Conservation (phyloP, 1,140 invertebrate species). For the Bemisia tabaci region DNA sequence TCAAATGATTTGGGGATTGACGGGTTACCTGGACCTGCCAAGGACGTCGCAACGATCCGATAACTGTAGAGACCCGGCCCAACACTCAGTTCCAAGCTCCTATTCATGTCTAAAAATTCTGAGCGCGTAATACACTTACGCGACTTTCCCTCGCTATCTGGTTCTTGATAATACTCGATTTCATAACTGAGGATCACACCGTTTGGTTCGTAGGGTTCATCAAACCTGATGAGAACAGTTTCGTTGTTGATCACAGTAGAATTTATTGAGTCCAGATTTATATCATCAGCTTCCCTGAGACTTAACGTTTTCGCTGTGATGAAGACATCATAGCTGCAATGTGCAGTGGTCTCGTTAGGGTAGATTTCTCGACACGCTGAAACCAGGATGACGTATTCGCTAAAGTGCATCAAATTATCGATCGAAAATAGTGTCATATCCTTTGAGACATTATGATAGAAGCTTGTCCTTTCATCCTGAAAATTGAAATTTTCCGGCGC, state of each 20-base stretch:
- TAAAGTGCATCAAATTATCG: conserved; percentile 50
- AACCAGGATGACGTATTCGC: conserved; percentile 50
- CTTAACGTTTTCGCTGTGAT: conserved; percentile 17
- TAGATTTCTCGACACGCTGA: conserved; percentile 50
- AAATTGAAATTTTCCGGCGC: background rate
- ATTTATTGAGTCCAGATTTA: background rate
- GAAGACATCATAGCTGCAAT: conserved; percentile 19
- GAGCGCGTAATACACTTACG: conserved; percentile 11
- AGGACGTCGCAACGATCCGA: conserved; percentile 17
- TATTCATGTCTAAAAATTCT: conserved; percentile 4
- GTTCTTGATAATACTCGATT: conserved; percentile 36
- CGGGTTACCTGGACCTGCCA: conserved; percentile 18
- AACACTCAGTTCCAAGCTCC: conserved; percentile 7
- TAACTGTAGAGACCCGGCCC: conserved; percentile 15
- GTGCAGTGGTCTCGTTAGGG: conserved; percentile 16
- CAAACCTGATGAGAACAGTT: conserved; percentile 19
- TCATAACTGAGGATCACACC: conserved; percentile 69
- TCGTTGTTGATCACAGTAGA: conserved; percentile 12
- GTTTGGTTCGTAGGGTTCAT: conserved; percentile 57
- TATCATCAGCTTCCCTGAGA: conserved; percentile 14
- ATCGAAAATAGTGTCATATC: conserved; percentile 35
- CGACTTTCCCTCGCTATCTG: background rate
- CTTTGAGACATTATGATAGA: conserved; percentile 1
- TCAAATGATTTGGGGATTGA: conserved; percentile 7
- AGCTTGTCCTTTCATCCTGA: background rate